Conservation (phyloP, 2,797 vertebrate species). For the Diglossa cyanea region DNA sequence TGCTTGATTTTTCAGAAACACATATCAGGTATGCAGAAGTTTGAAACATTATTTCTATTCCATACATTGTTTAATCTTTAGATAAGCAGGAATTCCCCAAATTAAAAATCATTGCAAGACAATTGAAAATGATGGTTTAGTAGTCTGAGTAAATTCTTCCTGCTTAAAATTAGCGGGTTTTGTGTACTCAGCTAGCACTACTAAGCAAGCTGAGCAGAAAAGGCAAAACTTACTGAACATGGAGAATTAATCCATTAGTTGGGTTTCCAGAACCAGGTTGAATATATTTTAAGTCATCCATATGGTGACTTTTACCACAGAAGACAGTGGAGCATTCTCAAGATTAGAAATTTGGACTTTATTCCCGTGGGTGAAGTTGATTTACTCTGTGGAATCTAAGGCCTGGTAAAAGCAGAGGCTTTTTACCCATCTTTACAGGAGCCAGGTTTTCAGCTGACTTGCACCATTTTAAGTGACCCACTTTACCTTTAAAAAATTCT, state of each 20-base stretch:
- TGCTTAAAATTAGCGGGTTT: neutral
- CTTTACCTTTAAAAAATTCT: neutral
- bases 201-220: neutral
- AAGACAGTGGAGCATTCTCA: neutral
- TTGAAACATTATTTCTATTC: neutral
- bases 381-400: neutral
- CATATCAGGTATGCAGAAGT: neutral
- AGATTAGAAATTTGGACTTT: neutral
- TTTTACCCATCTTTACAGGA: neutral
- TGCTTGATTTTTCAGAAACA: conserved; percentile 3
- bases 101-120: neutral
- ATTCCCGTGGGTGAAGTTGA: neutral
- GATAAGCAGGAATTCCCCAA: neutral
- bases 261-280: neutral
- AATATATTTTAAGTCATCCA: neutral
- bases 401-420: neutral
- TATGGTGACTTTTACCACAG: neutral
- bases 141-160: conserved; percentile 39
- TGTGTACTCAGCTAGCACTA: neutral
- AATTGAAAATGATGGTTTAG: neutral
- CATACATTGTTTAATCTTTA: neutral
- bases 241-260: neutral
- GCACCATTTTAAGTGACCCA: neutral
- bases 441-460: neutral
- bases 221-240: neutral